Evolutionary conservation across 2,797 vertebrate species (phyloP).

Genomic region (Crocodylus rhombifer): DNA sequence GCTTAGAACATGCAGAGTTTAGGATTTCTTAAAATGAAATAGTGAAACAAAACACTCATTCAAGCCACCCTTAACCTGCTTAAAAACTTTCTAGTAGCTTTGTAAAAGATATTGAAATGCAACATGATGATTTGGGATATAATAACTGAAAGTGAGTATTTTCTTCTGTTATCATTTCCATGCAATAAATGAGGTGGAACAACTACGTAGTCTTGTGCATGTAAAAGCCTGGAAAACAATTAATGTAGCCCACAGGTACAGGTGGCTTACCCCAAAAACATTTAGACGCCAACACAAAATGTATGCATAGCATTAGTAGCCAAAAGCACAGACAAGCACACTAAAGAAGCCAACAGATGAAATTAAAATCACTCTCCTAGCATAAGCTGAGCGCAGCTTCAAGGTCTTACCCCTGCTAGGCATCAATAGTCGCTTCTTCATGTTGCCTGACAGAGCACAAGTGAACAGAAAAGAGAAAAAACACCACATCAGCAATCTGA

Average conservation of each 20-base stretch:
- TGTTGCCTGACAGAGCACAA: slow-evolving; percentile 83
- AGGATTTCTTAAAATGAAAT: not conserved
- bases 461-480: slow-evolving; percentile 80
- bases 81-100: not conserved
- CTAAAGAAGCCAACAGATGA: slow-evolving; percentile 68
- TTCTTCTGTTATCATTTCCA: not conserved
- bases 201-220: not conserved
- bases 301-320: slow-evolving; percentile 70
- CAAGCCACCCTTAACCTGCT: not conserved
- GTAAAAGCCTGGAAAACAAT: slow-evolving; percentile 64
- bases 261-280: slow-evolving; percentile 68
- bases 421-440: slow-evolving; percentile 89
- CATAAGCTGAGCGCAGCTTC: slow-evolving; percentile 71
- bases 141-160: not conserved
- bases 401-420: slow-evolving; percentile 86
- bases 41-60: not conserved
- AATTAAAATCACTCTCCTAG: slow-evolving; percentile 72
- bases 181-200: not conserved
- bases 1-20: not conserved
- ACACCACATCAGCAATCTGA: slow-evolving; percentile 77
- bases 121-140: not conserved
- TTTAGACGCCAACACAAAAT: slow-evolving; percentile 72
- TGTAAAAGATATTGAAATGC: not conserved
- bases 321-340: slow-evolving; percentile 71
- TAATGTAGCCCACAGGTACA: slow-evolving; percentile 58